phyloP scores from a whole-genome alignment of 2,113 vertebrate genomes.

The Cynocephalus volans region DNA sequence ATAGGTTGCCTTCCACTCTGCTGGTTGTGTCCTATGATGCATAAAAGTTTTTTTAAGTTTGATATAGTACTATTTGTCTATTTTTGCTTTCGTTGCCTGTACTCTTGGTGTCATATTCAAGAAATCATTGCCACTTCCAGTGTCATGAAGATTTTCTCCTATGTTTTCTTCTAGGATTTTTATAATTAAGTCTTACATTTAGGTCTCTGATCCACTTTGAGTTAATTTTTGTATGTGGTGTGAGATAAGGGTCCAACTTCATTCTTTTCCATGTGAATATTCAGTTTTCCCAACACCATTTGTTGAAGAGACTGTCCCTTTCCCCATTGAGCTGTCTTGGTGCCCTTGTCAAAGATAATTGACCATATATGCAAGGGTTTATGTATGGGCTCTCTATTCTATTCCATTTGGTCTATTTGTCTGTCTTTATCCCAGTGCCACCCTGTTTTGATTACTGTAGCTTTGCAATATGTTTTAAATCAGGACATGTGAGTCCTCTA shows the following conservation, averaged over 20 bases:
- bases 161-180: neutral
- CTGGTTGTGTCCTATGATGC: accelerated
- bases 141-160: neutral
- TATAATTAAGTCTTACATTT: neutral
- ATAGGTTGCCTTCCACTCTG: neutral
- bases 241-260: neutral
- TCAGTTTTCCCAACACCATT: neutral
- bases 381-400: no score
- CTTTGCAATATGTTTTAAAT: neutral
- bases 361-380: accelerated
- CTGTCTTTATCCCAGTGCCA: neutral
- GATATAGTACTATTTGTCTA: neutral
- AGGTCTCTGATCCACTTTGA: neutral
- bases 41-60: accelerated
- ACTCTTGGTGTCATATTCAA: neutral
- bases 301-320: neutral
- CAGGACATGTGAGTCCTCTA: neutral
- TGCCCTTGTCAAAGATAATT: neutral
- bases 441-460: neutral
- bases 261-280: neutral
- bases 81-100: neutral
- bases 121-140: neutral
- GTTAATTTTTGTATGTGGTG: neutral
- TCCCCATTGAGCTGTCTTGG: neutral
- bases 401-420: neutral